These are phyloP conservation scores for Hippocampus guttulatus DNA, from an alignment of 2,113 vertebrate genomes.

Conservation along the genomic window DNA sequence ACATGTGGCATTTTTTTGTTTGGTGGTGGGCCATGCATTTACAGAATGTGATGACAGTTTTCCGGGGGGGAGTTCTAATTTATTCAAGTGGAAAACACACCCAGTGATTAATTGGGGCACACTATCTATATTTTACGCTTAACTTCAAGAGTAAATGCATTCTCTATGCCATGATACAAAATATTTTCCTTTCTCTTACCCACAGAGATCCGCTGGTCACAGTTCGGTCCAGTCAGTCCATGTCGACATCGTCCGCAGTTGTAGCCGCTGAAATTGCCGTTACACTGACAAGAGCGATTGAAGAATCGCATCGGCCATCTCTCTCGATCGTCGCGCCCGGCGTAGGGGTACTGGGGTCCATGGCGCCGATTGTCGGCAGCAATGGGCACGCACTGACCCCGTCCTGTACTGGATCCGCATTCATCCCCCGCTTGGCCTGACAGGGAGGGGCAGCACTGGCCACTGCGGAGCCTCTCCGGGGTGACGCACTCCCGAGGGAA, in stretches of 20 bases:
- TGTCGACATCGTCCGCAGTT: slow-evolving; percentile 84
- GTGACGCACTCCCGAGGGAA: slow-evolving; percentile 86
- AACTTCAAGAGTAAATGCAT: not conserved
- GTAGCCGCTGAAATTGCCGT: slow-evolving; percentile 82
- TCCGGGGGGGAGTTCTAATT: too few species aligned
- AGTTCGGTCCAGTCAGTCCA: slow-evolving; percentile 80
- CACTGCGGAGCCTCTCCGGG: slow-evolving; percentile 68
- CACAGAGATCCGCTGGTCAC: slow-evolving; percentile 74
- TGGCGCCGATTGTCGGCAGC: slow-evolving; percentile 78
- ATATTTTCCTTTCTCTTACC: slow-evolving; percentile 75
- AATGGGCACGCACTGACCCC: slow-evolving; percentile 81
- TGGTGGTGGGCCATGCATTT: too few species aligned
- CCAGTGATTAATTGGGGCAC: not conserved
- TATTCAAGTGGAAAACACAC: not conserved
- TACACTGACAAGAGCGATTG: slow-evolving; percentile 86
- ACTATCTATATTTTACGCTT: not conserved
- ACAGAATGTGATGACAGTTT: too few species aligned
- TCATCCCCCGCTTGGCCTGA: slow-evolving; percentile 72
- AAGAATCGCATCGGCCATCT: slow-evolving; percentile 90
- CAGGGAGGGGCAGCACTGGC: slow-evolving; percentile 85
- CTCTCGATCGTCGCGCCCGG: slow-evolving; percentile 87
- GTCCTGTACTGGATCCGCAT: slow-evolving; percentile 79
- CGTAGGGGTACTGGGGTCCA: slow-evolving; percentile 85
- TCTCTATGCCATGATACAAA: not conserved
- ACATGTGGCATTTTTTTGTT: not conserved